Conservation (phyloP, 2,113 vertebrate genomes). For the Catagonus wagneri region DNA sequence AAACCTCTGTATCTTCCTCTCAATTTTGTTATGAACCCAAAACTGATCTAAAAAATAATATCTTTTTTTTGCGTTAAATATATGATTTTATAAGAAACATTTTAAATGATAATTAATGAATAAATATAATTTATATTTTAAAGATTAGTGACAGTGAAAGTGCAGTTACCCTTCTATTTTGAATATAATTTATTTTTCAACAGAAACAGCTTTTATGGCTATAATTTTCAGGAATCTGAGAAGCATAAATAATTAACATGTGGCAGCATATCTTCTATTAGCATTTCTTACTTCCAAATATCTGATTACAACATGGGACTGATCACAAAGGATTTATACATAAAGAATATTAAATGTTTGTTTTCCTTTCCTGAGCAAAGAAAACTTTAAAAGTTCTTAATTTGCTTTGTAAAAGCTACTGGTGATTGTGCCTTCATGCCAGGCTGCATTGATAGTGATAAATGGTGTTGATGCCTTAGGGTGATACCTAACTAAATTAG, state of each 20-base stretch:
- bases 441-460: constrained; percentile 66
- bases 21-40: neutral
- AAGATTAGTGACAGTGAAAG: neutral
- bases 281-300: neutral
- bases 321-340: neutral
- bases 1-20: neutral
- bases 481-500: constrained; percentile 81
- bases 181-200: neutral
- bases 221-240: neutral
- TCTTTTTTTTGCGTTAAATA: neutral
- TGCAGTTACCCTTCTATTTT: neutral
- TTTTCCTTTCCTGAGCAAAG: constrained; percentile 26
- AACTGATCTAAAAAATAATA: neutral
- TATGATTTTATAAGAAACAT: neutral
- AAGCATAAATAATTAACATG: neutral
- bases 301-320: neutral
- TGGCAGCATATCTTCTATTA: rapidly evolving
- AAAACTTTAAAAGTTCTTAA: constrained; percentile 30
- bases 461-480: constrained; percentile 81
- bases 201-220: neutral
- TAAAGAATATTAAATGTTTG: constrained; percentile 41
- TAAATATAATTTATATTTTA: neutral
- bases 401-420: constrained; percentile 40
- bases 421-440: constrained; percentile 13
- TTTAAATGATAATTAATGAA: neutral